Conservation (phyloP, 2,797 vertebrate genomes). For the Pogoniulus pusillus region DNA sequence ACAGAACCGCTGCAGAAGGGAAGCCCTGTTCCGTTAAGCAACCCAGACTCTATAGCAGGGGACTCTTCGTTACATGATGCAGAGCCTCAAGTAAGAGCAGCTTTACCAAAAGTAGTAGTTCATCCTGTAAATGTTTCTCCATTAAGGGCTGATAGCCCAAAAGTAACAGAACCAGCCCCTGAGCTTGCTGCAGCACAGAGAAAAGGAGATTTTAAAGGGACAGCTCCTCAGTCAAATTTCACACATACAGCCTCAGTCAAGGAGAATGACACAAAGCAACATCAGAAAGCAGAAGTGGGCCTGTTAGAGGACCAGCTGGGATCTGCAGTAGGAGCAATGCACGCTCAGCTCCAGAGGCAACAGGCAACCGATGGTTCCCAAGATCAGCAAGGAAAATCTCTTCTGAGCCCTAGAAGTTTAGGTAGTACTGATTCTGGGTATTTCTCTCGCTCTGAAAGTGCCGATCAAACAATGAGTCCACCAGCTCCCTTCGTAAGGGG, state of each 20-base stretch:
- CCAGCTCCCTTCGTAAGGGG: constrained; percentile 91
- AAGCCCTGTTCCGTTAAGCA: constrained; percentile 73
- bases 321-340: constrained; percentile 76
- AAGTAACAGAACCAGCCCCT: constrained; percentile 81
- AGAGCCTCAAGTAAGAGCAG: constrained; percentile 83
- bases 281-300: constrained; percentile 75
- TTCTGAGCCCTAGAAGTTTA: constrained; percentile 93
- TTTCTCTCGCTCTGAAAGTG: constrained; percentile 97
- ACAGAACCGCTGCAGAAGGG: constrained; percentile 78
- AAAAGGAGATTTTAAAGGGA: constrained; percentile 84
- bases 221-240: constrained; percentile 75
- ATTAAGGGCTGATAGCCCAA: constrained; percentile 87
- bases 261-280: constrained; percentile 81
- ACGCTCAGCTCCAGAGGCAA: constrained; percentile 94
- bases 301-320: constrained; percentile 85
- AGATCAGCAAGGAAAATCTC: constrained; percentile 91
- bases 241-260: constrained; percentile 79
- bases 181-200: constrained; percentile 85
- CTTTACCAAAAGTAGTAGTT: constrained; percentile 94
- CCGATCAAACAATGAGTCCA: constrained; percentile 94
- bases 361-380: constrained; percentile 95
- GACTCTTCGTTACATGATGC: constrained; percentile 77
- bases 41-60: constrained; percentile 73
- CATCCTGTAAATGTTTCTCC: constrained; percentile 91
- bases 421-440: constrained; percentile 98